A percentile compares a stretch with the other conserved stretches of the same genome.
Evolutionary conservation across 2,113 vertebrate genomes (phyloP).

Genomic region (Anguilla japonica): DNA sequence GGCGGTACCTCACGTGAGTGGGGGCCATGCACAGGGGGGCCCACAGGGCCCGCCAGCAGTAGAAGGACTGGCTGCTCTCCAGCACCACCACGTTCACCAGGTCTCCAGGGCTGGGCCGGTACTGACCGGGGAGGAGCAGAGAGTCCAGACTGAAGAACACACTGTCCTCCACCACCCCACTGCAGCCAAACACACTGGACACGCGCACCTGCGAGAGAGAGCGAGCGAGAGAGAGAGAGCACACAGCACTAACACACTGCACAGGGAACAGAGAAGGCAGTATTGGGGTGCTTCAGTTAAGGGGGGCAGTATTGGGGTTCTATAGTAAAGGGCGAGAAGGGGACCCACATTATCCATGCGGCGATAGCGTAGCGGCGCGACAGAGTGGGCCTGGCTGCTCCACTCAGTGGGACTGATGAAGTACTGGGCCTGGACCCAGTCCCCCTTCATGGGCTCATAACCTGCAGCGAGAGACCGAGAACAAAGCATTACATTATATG

Average conservation of each 20-base stretch:
- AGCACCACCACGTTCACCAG: conserved; percentile 83
- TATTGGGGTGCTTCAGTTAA: background rate
- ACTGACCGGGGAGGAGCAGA: conserved; percentile 75
- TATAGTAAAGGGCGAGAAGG: too few relatives aligned
- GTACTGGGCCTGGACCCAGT: conserved; percentile 91
- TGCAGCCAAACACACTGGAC: conserved; percentile 74
- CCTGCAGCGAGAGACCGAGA: conserved; percentile 59
- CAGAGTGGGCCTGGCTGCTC: conserved; percentile 78
- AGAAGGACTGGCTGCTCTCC: conserved; percentile 89
- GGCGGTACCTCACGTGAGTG: conserved; percentile 14
- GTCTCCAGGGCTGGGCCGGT: conserved; percentile 70
- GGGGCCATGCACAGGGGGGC: conserved; percentile 86
- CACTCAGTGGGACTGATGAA: conserved; percentile 73
- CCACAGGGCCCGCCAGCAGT: conserved; percentile 88
- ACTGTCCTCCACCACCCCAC: conserved; percentile 78
- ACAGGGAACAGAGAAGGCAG: background rate
- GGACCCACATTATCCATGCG: conserved; percentile 77
- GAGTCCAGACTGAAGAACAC: conserved; percentile 89
- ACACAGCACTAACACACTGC: background rate
- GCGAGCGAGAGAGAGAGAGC: background rate
- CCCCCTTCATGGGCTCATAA: conserved; percentile 84
- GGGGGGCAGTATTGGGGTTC: background rate
- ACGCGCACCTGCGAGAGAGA: conserved; percentile 71
- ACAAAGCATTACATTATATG: background rate
- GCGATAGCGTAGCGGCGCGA: conserved; percentile 85